These are phyloP conservation scores for Latheticus oryzae DNA, from an alignment of 2,888 invertebrate species.

Conservation along the genomic window DNA sequence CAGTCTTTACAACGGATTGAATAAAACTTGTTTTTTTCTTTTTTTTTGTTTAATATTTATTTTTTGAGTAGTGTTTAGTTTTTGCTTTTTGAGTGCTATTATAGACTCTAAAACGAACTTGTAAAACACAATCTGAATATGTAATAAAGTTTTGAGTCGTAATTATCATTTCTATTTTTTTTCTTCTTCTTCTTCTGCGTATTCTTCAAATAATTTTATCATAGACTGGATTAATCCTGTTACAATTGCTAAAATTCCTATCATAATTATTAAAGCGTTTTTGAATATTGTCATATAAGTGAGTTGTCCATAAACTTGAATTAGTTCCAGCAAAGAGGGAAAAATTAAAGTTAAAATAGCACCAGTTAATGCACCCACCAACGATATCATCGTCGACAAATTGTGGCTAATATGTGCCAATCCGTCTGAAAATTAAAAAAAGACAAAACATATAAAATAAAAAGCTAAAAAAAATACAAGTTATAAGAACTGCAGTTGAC, in stretches of 20 bases:
- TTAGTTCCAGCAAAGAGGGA: constrained; percentile 83
- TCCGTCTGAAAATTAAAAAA: constrained; percentile 70
- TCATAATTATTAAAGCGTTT: constrained; percentile 1
- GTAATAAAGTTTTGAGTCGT: constrained; percentile 18
- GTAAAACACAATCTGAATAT: constrained; percentile 19
- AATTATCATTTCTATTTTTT: not conserved
- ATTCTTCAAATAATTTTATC: constrained; percentile 1
- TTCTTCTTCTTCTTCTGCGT: not conserved
- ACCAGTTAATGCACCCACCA: constrained; percentile 87
- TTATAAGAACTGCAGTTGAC: constrained; percentile 10
- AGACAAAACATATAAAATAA: not conserved
- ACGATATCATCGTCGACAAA: constrained; percentile 83
- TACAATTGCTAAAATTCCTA: not conserved
- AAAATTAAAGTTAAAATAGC: constrained; percentile 85
- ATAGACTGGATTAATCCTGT: constrained; percentile 3
- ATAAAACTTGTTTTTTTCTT: constrained; percentile 14
- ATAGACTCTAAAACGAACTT: constrained; percentile 17
- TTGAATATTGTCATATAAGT: constrained; percentile 1
- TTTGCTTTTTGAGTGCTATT: constrained; percentile 34
- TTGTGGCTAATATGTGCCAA: constrained; percentile 84
- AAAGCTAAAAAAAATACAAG: too few species aligned
- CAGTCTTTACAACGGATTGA: constrained; percentile 33
- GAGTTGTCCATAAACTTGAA: constrained; percentile 59
- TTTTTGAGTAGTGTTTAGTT: constrained; percentile 14
- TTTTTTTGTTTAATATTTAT: too few species aligned